These are phyloP conservation scores for Ctenopoma multispine DNA, from an alignment of 2,797 vertebrate species.

Conservation along the genomic window DNA sequence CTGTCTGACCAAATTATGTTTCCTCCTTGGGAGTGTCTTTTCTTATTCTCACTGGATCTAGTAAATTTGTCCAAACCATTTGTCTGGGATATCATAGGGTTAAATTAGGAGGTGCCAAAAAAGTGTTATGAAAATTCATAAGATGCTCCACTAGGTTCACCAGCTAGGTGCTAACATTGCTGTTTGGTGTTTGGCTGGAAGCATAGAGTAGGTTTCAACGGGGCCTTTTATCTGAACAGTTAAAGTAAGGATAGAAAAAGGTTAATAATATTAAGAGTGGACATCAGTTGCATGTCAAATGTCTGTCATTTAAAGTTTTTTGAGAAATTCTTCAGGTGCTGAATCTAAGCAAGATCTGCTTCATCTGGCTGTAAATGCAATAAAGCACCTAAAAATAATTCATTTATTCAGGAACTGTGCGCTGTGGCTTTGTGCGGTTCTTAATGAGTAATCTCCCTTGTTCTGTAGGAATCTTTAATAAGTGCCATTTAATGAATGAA, in stretches of 20 bases:
- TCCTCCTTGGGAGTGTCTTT: no score
- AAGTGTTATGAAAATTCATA: no score
- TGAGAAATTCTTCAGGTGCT: slow-evolving; percentile 60
- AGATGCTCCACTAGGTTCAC: not conserved
- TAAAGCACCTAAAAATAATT: slow-evolving; percentile 60
- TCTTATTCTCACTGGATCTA: no score
- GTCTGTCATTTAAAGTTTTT: slow-evolving; percentile 64
- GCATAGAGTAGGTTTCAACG: not conserved
- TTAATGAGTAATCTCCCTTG: slow-evolving; percentile 74
- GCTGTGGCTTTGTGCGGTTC: slow-evolving; percentile 56
- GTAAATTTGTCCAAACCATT: no score
- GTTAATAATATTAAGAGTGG: no score
- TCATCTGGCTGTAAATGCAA: slow-evolving; percentile 54
- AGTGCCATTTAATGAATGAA: slow-evolving; percentile 78
- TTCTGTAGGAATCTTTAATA: slow-evolving; percentile 77
- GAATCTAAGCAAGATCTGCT: slow-evolving; percentile 45
- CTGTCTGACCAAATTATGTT: no score
- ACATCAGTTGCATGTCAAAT: slow-evolving; percentile 43
- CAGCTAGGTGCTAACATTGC: not conserved
- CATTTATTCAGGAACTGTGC: slow-evolving; percentile 62
- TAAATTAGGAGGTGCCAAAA: no score
- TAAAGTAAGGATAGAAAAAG: no score
- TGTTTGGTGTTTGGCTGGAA: not conserved
- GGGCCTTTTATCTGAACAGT: not conserved
- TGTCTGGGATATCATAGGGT: no score